phyloP scores from a whole-genome alignment of 2,113 vertebrate species.

The Todiramphus saurophagus region DNA sequence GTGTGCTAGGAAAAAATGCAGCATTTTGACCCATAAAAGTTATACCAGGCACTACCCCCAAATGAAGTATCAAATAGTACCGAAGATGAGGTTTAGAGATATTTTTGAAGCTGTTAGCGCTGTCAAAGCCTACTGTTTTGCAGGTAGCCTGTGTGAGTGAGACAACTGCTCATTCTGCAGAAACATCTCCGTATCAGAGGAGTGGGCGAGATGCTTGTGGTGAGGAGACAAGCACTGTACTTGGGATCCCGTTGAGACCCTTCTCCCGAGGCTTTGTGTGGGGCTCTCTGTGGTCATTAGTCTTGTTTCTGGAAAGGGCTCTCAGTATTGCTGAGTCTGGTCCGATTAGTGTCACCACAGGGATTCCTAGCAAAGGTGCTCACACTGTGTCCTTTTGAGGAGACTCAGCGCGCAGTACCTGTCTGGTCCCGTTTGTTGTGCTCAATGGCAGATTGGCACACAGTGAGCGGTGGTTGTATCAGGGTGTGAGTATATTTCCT shows the following conservation, averaged over 20 bases:
- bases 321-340: fast-evolving
- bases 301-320: neutral
- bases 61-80: neutral
- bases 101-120: neutral
- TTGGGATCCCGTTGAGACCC: neutral
- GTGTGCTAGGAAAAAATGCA: neutral
- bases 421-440: too few relatives aligned
- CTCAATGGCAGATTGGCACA: neutral
- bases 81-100: neutral
- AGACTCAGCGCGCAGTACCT: neutral
- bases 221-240: neutral
- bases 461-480: neutral
- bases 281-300: neutral
- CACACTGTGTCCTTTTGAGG: neutral
- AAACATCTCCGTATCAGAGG: neutral
- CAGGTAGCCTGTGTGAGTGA: neutral
- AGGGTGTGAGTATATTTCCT: neutral
- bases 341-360: neutral
- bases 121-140: neutral
- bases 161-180: neutral
- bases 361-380: neutral
- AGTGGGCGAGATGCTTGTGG: neutral
- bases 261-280: neutral
- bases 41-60: neutral
- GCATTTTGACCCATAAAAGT: neutral